Evolutionary conservation across 1,140 invertebrate species (phyloP), one percentile per base, ranked within the genome.

Genomic region (Caerostris extrusa): DNA sequence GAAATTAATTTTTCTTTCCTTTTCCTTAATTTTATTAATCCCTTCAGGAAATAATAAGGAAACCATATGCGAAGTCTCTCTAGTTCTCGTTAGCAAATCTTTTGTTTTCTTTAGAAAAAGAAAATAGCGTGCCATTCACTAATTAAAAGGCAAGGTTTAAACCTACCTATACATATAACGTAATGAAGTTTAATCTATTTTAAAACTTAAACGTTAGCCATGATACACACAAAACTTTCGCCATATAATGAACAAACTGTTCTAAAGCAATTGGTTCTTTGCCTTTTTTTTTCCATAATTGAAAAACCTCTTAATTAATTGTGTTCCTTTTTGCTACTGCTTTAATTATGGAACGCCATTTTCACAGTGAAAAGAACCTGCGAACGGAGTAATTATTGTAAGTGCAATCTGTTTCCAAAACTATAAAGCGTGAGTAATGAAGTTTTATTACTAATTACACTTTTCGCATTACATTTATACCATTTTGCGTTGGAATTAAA

Each of bases 311-410:
- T 50, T 50, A 81, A 34, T 81, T 81, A 81, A 81, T 81, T 50
- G 4, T 34, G 34, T n/a, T 8, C 71, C 71, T 8, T 81, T n/a
- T 8, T n/a, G 8, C 34, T 81, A 81, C n/a, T 50, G 34, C 34
- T 81, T 81, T 81, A 81, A 81, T 81, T 81, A 81, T n/a, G 8
- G 71, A 81, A 81, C 34, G 10, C 50, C 71, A 4, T 19, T 50
- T 8, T 8, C 71, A n/a, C 34, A 5, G 10, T 34, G 12, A 19
- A 81, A 81, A 67, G 64, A 67, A 67, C 12, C 34, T 34, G 34
- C 34, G 34, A 34, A 34, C 34, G 34, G 34, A 34, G 34, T 34
- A 34, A 34, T 34, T 34, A 34, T 34, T 34, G 34, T 34, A 34
- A 34, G 34, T 34, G 34, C 34, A 34, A 34, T 34, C 34, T 2